Base-by-base conservation (phyloP, 1,140 invertebrate genomes). In the Semibalanus balanoides region DNA sequence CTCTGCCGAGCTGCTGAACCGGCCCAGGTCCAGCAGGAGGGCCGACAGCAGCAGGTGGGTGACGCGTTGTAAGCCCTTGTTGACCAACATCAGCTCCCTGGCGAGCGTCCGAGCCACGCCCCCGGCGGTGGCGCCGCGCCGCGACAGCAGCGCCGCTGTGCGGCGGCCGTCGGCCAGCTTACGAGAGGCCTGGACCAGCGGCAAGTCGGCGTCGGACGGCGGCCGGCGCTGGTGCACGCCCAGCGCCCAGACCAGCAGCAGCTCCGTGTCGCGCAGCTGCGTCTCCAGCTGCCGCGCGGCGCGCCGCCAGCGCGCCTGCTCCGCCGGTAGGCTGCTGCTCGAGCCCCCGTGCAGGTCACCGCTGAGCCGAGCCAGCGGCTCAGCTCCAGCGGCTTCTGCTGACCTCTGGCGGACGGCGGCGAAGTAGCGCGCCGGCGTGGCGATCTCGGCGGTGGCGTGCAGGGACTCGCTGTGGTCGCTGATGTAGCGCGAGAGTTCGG, bases 321-420 rank as follows among this genome's bases (percentile, higher is more conserved):
- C 97, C 0, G 93, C 95, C 81, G 90, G 98, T 84, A 96, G 98
- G 0, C 96, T 96, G 64, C 93, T 96, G 96, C 98, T 82, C 98
- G 98, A 0, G 11, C 7, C 51, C 1, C 14, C 51, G 82, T 97
- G 98, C 83, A 99, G 98, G 81, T 98, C 96, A 0, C 96, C 96
- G 81, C 90, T 90, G 0, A 99, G 82, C 0, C 89, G 90, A 0
- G 93, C 92, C 22, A 64, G 79, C 93, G 93, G n/a, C 87, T n/a
- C n/a, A n/a, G n/a, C n/a, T n/a, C n/a, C n/a, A n/a, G 84, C 9
- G 51, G 14, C 51, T 7, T 40, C 5, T 19, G 51, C 22, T 19
- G 22, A 74, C 74, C 17, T 76, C 31, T 80, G 74, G 70, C 82
- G 74, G 72, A 96, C 88, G 71, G 90, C 92, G 31, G 86, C 84